Percentiles rank a stretch among this genome's conserved stretches.
Conservation (phyloP, 2,888 invertebrate species). For the Coenonympha arcania region DNA sequence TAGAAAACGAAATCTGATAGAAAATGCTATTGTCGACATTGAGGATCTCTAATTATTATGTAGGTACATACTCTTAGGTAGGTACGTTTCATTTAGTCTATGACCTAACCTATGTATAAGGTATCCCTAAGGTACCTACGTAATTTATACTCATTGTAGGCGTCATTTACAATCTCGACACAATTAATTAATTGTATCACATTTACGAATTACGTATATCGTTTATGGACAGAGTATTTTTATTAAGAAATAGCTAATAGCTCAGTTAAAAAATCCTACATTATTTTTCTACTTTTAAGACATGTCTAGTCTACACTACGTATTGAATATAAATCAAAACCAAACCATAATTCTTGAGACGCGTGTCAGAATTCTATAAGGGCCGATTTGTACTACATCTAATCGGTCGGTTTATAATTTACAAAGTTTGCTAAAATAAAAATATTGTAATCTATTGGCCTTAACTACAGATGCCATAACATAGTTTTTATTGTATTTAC, state of each 20-base stretch:
- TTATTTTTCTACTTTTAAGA: neutral
- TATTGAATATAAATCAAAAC: neutral
- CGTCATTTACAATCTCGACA: neutral
- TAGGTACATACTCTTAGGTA: no score
- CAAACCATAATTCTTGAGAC: neutral
- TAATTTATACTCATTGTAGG: neutral
- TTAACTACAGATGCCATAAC: no score
- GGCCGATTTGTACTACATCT: neutral
- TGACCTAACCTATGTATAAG: no score
- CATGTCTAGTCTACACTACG: neutral
- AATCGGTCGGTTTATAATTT: neutral
- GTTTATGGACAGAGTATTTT: constrained; percentile 20
- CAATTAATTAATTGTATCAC: constrained; percentile 25
- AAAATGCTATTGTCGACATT: constrained; percentile 6
- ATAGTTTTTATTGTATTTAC: no score
- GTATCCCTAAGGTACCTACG: no score
- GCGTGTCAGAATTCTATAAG: neutral
- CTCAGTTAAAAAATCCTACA: neutral
- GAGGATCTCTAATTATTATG: neutral
- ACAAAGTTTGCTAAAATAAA: no score
- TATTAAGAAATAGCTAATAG: constrained; percentile 8
- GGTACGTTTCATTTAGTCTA: no score
- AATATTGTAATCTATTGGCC: no score
- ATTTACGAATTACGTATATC: constrained; percentile 31
- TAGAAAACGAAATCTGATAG: constrained; percentile 1